These are phyloP conservation scores for Aporophyla nigra DNA, from an alignment of 2,888 invertebrate species.

Conservation along the genomic window DNA sequence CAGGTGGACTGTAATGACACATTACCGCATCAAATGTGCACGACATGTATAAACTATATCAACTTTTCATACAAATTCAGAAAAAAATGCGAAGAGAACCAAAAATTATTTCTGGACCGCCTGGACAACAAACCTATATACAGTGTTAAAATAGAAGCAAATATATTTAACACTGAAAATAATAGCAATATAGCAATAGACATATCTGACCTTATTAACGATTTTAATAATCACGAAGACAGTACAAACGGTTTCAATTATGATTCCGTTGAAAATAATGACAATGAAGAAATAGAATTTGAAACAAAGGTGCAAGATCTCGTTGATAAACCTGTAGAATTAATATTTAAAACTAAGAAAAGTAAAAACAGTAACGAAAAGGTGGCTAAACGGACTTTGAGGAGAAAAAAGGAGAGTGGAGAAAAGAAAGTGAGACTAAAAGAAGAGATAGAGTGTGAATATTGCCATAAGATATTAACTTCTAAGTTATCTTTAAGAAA, in stretches of 20 bases:
- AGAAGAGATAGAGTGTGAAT: slow-evolving; percentile 84
- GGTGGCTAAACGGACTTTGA: slow-evolving; percentile 55
- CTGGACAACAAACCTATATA: slow-evolving; percentile 35
- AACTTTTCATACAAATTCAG: slow-evolving; percentile 72
- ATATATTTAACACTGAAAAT: slow-evolving; percentile 51
- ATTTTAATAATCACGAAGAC: slow-evolving; percentile 58
- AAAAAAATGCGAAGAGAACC: slow-evolving; percentile 71
- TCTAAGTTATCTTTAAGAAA: slow-evolving; percentile 84
- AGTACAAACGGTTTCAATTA: slow-evolving; percentile 64
- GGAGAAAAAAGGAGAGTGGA: slow-evolving; percentile 63
- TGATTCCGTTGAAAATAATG: slow-evolving; percentile 75
- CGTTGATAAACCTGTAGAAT: slow-evolving; percentile 60
- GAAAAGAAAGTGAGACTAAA: slow-evolving; percentile 70
- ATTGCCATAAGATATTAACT: slow-evolving; percentile 84
- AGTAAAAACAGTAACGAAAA: slow-evolving; percentile 67
- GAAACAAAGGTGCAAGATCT: slow-evolving; percentile 61
- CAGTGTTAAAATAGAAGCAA: slow-evolving; percentile 70
- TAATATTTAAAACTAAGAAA: slow-evolving; percentile 66
- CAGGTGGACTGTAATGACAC: slow-evolving; percentile 72
- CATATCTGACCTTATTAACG: slow-evolving; percentile 69
- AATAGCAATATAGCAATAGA: slow-evolving; percentile 65
- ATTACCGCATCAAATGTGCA: slow-evolving; percentile 74
- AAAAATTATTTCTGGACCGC: slow-evolving; percentile 64
- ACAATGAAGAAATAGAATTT: slow-evolving; percentile 63
- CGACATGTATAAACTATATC: slow-evolving; percentile 67